These are phyloP conservation scores for Myripristis jacobus DNA, from an alignment of 2,797 vertebrate genomes.

Conservation along the genomic window DNA sequence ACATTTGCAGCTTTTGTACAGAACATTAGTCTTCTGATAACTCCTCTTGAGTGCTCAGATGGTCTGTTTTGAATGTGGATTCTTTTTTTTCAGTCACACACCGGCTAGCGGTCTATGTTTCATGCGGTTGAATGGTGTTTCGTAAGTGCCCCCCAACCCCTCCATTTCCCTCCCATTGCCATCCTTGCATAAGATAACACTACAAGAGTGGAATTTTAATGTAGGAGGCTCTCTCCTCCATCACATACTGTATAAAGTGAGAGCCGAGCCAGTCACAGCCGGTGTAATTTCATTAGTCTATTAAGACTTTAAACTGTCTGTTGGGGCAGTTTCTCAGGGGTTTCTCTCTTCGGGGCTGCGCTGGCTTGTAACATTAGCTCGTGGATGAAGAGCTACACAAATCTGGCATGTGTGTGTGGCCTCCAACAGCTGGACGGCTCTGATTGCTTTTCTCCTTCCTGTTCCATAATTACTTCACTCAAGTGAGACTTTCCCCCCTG, in stretches of 20 bases:
- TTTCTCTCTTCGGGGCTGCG: slow-evolving; percentile 24
- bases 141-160: slow-evolving; percentile 2
- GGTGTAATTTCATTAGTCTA: slow-evolving; percentile 67
- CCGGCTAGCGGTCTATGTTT: slow-evolving; percentile 5
- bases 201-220: slow-evolving; percentile 58
- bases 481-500: background rate
- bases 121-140: slow-evolving; percentile 19
- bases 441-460: slow-evolving; percentile 43
- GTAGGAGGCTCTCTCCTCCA: slow-evolving; percentile 27
- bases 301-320: slow-evolving; percentile 60
- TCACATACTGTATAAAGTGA: slow-evolving; percentile 34
- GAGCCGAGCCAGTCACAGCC: slow-evolving; percentile 47
- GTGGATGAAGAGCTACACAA: slow-evolving; percentile 31
- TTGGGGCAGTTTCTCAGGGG: slow-evolving; percentile 55
- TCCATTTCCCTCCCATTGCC: background rate
- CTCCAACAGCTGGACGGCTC: slow-evolving; percentile 59
- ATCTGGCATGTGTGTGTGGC: slow-evolving; percentile 32
- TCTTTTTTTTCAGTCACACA: background rate
- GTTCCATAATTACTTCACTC: slow-evolving; percentile 56
- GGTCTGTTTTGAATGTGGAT: background rate
- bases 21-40: background rate
- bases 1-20: background rate
- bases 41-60: slow-evolving; percentile 5
- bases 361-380: slow-evolving; percentile 55
- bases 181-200: slow-evolving; percentile 42